Base-by-base conservation (phyloP, 2,888 invertebrate species). In the Rhagium mordax region DNA sequence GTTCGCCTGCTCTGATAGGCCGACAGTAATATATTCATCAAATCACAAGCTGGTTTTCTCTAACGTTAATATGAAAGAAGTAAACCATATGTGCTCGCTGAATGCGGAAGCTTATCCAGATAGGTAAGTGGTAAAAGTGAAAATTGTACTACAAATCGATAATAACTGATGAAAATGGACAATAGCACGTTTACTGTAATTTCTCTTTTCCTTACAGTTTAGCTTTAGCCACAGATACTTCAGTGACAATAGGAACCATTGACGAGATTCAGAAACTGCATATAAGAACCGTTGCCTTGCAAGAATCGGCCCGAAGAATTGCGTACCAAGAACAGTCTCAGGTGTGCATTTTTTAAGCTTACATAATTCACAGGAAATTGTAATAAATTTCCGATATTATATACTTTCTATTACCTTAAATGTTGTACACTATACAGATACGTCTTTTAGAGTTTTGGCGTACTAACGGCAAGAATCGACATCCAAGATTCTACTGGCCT, bases 251-350 rank as follows among this genome's bases (percentile, higher is more conserved):
- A 85, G 98, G 98, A 74, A 98, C 98, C 0, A 98, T 99, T 81
- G 99, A 99, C 88, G 98, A 99, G 88, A 99, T 99, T 78, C 98
- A 99, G 87, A 99, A 99, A 86, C 89, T 99, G 16, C 99, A 99
- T 88, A 99, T 99, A 81, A 90, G 99, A 70, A 98, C 98, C 0
- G 97, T 99, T 18, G 96, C 97, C 0, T 89, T 99, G 0, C 96
- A 96, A 0, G 99, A 99, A 89, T 96, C 97, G 0, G 98, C 98
- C 0, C 90, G 97, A 66, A 90, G 98, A 72, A 98, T 99, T 84
- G 95, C 98, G 0, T 97, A 99, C 87, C 99, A 99, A 86, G 98
- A 97, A 86, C 91, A 92, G 51, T 94, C 97, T 13, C 95, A 96
- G 90, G 93, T 92, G 82, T 74, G 33, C n/a, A 53, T 59, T 16